Evolutionary conservation across 2,888 invertebrate genomes (phyloP).

Genomic region (Palloptera scutellata): DNA sequence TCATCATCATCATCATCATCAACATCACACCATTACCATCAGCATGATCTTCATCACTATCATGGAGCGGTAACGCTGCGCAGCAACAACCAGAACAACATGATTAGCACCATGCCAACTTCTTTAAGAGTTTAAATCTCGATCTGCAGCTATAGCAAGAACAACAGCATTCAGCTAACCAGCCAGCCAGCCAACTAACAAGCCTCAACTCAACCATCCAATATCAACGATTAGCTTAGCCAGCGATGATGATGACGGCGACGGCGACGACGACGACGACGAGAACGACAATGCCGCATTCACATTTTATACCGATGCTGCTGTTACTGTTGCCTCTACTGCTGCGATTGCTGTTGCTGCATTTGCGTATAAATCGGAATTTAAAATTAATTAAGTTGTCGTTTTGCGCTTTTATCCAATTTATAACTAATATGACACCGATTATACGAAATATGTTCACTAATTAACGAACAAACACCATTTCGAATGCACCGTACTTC

Average conservation of each 20-base stretch:
- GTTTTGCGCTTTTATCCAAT: slow-evolving; percentile 63
- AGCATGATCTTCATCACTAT: not conserved
- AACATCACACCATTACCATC: slow-evolving; percentile 3
- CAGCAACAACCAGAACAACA: not conserved
- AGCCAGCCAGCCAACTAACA: too few species aligned
- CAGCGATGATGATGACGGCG: too few species aligned
- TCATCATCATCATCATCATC: slow-evolving; percentile 43
- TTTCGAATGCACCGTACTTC: slow-evolving; percentile 35
- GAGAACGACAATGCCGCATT: too few species aligned
- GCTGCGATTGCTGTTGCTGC: not conserved
- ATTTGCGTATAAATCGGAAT: slow-evolving; percentile 52
- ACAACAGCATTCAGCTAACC: too few species aligned
- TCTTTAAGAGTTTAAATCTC: too few species aligned
- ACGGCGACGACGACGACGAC: too few species aligned
- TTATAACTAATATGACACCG: slow-evolving; percentile 65
- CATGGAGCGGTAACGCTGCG: not conserved
- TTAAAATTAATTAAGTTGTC: slow-evolving; percentile 64
- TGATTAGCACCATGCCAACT: not conserved
- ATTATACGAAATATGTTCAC: slow-evolving; percentile 65
- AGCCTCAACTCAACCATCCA: too few species aligned
- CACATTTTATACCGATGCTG: too few species aligned
- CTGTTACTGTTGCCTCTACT: not conserved
- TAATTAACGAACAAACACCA: slow-evolving; percentile 64
- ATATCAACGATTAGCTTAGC: too few species aligned
- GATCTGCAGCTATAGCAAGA: too few species aligned